Evolutionary conservation across 2,888 invertebrate species (phyloP).

Genomic region (Callyntrura guangdongensis): DNA sequence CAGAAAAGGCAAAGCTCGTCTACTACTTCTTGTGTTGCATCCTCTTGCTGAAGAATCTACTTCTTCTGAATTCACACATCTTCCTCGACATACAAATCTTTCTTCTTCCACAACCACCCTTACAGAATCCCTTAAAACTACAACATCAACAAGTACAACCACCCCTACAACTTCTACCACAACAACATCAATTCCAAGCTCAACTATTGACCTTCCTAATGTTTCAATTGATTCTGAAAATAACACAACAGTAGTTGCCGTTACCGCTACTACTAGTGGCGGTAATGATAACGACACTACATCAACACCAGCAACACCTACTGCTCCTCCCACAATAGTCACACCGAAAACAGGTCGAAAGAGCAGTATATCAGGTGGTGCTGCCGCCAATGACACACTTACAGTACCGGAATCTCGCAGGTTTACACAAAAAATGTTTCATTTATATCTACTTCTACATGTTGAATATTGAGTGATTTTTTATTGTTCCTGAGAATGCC

Average conservation of each 20-base stretch:
- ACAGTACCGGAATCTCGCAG: constrained; percentile 78
- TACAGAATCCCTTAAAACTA: constrained; percentile 47
- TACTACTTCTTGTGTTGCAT: constrained; percentile 74
- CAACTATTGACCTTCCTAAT: constrained; percentile 61
- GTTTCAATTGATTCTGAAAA: constrained; percentile 62
- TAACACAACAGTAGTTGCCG: constrained; percentile 64
- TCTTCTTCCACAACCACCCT: constrained; percentile 63
- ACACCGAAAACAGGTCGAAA: constrained; percentile 76
- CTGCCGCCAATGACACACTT: constrained; percentile 74
- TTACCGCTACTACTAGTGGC: constrained; percentile 47
- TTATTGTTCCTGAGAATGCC: neutral
- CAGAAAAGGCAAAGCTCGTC: constrained; percentile 75
- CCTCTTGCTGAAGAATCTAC: constrained; percentile 50
- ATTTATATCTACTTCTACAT: constrained; percentile 38
- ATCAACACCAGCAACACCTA: constrained; percentile 59
- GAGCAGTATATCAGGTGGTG: constrained; percentile 71
- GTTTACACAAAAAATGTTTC: constrained; percentile 68
- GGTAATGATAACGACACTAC: constrained; percentile 63
- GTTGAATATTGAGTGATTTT: neutral
- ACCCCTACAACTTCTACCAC: constrained; percentile 56
- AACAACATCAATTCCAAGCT: neutral
- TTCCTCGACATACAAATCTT: constrained; percentile 64
- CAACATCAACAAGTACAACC: neutral
- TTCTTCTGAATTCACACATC: constrained; percentile 51
- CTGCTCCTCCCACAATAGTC: constrained; percentile 64